Evolutionary conservation across 2,113 vertebrate genomes (phyloP).

Genomic region (Lasiurus cinereus): DNA sequence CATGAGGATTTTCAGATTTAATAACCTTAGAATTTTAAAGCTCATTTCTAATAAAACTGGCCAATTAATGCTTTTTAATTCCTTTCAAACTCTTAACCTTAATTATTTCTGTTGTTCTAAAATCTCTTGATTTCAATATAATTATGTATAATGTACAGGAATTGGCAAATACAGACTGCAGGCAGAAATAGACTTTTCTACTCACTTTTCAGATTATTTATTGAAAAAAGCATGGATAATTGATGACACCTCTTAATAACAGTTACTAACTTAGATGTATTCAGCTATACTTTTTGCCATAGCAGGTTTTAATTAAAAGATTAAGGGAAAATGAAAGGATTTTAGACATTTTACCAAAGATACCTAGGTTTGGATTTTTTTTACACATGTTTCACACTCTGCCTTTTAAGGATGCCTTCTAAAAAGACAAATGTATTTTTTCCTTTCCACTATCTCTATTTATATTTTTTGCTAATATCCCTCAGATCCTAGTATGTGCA

Average conservation of each 20-base stretch:
- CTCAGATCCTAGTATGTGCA: neutral
- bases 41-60: conserved; percentile 59
- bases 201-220: conserved; percentile 3
- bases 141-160: neutral
- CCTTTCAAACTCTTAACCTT: conserved; percentile 40
- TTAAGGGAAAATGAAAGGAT: neutral
- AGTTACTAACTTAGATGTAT: neutral
- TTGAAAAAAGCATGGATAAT: neutral
- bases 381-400: neutral
- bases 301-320: neutral
- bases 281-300: neutral
- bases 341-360: neutral
- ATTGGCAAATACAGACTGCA: neutral
- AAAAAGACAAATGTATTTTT: neutral
- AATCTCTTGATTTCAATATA: conserved; percentile 39
- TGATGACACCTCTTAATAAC: conserved; percentile 10
- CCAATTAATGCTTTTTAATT: conserved; percentile 46
- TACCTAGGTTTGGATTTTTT: neutral
- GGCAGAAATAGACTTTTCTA: neutral
- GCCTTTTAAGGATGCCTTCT: neutral
- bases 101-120: conserved; percentile 55
- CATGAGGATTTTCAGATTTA: conserved; percentile 55
- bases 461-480: neutral
- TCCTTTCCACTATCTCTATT: neutral
- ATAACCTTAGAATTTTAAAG: conserved; percentile 56